Conservation (phyloP, 1,140 invertebrate species). For the Trinorchestia longiramus region DNA sequence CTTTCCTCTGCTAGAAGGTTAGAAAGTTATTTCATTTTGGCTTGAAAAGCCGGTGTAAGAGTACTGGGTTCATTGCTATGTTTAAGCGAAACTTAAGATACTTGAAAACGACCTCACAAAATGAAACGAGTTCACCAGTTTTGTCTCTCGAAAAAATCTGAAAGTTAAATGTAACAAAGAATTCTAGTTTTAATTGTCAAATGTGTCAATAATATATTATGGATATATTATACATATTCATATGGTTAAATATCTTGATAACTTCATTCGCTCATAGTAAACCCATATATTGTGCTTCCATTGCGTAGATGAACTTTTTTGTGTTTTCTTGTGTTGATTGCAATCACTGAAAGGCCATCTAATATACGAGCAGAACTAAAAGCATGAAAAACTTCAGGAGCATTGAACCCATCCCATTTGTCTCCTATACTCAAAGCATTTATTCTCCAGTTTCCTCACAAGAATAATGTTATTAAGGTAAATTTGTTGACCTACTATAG, state of each 20-base stretch:
- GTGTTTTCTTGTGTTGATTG: not conserved
- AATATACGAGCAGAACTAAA: not conserved
- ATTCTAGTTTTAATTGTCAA: too few relatives aligned
- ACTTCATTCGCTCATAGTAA: too few relatives aligned
- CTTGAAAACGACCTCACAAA: not conserved
- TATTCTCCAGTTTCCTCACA: not conserved
- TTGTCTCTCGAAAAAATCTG: too few relatives aligned
- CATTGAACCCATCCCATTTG: not conserved
- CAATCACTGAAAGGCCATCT: not conserved
- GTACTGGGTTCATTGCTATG: not conserved
- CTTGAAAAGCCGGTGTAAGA: not conserved
- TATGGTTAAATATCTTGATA: too few relatives aligned
- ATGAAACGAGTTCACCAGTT: too few relatives aligned
- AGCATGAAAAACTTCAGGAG: not conserved
- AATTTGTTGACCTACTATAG: not conserved
- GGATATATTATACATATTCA: too few relatives aligned
- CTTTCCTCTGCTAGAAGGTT: not conserved
- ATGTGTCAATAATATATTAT: too few relatives aligned
- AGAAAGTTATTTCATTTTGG: not conserved
- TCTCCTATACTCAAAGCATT: not conserved
- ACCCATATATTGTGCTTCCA: too few relatives aligned
- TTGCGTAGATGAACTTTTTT: too few relatives aligned
- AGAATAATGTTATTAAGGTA: not conserved
- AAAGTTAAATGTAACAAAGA: too few relatives aligned
- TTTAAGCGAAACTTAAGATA: not conserved